Conservation (phyloP, 2,888 invertebrate species). For the Synanthedon vespiformis region DNA sequence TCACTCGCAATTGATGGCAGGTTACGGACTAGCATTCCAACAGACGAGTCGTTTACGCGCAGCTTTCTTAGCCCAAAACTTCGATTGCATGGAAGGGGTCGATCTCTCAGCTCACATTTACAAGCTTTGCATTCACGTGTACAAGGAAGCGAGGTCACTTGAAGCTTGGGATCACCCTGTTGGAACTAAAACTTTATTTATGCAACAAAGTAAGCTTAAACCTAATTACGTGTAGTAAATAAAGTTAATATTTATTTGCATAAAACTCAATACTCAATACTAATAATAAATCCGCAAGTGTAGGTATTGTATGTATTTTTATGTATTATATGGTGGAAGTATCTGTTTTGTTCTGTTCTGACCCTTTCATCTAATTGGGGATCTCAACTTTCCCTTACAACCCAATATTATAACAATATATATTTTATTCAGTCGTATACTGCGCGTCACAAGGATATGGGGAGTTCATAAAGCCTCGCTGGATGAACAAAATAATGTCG, state of each 20-base stretch:
- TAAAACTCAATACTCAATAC: no score
- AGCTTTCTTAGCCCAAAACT: conserved; percentile 36
- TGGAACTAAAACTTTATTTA: conserved; percentile 53
- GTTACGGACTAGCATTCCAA: conserved; percentile 54
- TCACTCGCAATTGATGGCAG: conserved; percentile 42
- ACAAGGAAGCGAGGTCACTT: conserved; percentile 56
- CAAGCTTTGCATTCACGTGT: conserved; percentile 56
- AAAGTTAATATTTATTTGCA: no score
- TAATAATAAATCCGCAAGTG: no score
- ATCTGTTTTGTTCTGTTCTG: no score
- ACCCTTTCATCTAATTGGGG: no score
- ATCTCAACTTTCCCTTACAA: no score
- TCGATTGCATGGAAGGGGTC: conserved; percentile 52
- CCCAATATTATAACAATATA: background rate
- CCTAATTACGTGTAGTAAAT: no score
- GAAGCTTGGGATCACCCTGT: conserved; percentile 59
- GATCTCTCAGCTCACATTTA: conserved; percentile 53
- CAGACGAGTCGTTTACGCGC: conserved; percentile 52
- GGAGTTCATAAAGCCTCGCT: conserved; percentile 60
- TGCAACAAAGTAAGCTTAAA: conserved; percentile 51
- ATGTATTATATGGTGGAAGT: no score
- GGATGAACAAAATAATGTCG: conserved; percentile 59
- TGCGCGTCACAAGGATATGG: conserved; percentile 59
- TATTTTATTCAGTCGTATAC: conserved; percentile 32
- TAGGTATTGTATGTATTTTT: no score